Evolutionary conservation across 2,797 vertebrate species (phyloP).

Genomic region (Rhodeus uyekii): DNA sequence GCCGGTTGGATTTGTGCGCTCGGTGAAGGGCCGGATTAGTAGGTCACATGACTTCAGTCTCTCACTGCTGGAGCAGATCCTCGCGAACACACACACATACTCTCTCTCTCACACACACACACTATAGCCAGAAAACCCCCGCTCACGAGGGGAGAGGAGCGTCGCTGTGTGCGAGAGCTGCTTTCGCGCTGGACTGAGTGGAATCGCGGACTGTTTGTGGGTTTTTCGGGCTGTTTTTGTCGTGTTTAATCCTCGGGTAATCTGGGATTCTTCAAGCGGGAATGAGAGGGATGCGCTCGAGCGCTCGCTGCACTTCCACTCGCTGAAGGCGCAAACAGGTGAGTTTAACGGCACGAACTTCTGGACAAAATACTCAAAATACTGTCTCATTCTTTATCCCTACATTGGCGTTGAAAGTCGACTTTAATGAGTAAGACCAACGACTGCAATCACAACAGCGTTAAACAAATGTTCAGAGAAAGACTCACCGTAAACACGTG

Average conservation of each 20-base stretch:
- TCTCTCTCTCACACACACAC: constrained; percentile 36
- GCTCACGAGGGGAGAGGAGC: constrained; percentile 4
- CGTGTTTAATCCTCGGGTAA: constrained; percentile 32
- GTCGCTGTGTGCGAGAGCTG: neutral
- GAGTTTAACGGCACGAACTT: neutral
- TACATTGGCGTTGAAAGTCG: neutral
- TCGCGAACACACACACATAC: constrained; percentile 68
- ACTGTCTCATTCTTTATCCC: neutral
- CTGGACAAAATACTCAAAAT: neutral
- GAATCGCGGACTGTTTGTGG: neutral
- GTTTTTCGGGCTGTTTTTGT: neutral
- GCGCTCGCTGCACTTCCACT: constrained; percentile 26
- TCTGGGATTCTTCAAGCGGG: constrained; percentile 37
- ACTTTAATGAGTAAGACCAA: neutral
- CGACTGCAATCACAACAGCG: neutral
- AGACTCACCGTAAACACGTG: no score
- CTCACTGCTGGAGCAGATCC: constrained; percentile 17
- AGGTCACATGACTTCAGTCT: constrained; percentile 75
- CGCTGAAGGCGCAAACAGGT: constrained; percentile 40
- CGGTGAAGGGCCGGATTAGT: constrained; percentile 73
- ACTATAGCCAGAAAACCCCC: neutral
- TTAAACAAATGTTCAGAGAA: no score
- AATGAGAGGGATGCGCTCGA: constrained; percentile 43
- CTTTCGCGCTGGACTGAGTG: neutral
- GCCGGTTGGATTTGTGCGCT: constrained; percentile 34